Conservation (phyloP, 2,888 invertebrate genomes). For the Ormyrus nitidulus region DNA sequence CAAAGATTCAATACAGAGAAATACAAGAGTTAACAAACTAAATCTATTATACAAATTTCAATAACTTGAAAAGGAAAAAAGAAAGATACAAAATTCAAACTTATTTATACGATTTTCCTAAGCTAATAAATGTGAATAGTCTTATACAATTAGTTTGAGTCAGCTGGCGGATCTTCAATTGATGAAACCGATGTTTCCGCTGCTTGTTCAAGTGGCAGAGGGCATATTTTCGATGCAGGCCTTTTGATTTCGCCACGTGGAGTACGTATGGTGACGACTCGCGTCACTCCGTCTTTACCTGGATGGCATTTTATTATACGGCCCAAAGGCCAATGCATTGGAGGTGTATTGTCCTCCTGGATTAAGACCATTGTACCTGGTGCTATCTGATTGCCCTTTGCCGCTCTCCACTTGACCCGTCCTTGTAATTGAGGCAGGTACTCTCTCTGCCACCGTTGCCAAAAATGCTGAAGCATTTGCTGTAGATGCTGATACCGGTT, state of each 20-base stretch:
- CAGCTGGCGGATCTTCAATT: too few relatives aligned
- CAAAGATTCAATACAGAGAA: neutral
- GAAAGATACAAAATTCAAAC: neutral
- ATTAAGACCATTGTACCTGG: slow-evolving; percentile 15
- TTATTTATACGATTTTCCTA: neutral
- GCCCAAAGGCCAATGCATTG: slow-evolving; percentile 32
- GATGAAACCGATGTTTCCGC: too few relatives aligned
- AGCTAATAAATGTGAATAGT: neutral
- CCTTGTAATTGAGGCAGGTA: slow-evolving; percentile 58
- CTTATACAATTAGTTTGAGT: neutral
- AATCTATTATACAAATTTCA: neutral
- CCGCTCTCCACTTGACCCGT: slow-evolving; percentile 53
- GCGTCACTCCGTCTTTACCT: slow-evolving; percentile 2
- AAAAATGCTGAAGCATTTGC: slow-evolving; percentile 47
- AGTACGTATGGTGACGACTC: neutral
- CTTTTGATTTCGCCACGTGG: neutral
- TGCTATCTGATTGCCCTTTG: neutral
- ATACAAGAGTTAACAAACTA: neutral
- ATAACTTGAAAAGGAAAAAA: neutral
- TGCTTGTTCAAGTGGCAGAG: slow-evolving; percentile 9
- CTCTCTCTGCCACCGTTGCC: slow-evolving; percentile 7
- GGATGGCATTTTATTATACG: slow-evolving; percentile 12
- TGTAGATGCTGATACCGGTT: slow-evolving; percentile 54
- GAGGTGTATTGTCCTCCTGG: slow-evolving; percentile 5
- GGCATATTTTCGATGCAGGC: slow-evolving; percentile 10